phyloP scores from a whole-genome alignment of 2,888 invertebrate genomes.

The Helobdella robusta region DNA sequence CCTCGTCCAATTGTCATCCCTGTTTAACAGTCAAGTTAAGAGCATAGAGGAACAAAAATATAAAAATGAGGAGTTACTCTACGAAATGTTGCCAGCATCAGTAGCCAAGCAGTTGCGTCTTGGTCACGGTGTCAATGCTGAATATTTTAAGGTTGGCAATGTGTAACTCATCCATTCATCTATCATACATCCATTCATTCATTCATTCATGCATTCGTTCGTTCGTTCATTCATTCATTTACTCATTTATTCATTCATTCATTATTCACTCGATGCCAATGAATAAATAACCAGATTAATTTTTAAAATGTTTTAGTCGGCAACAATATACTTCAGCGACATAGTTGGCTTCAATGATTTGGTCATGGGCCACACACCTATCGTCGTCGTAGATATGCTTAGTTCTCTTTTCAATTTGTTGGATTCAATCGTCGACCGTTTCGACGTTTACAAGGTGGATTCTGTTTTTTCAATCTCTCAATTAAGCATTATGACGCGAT shows the following conservation, averaged over 20 bases:
- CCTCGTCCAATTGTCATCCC: slow-evolving; percentile 14
- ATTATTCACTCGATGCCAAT: background rate
- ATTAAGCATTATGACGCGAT: no score
- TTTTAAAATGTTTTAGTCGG: background rate
- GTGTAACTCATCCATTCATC: no score
- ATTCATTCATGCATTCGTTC: no score
- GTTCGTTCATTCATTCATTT: no score
- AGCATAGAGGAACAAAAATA: slow-evolving; percentile 5
- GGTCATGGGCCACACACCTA: slow-evolving; percentile 5
- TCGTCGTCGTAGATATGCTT: slow-evolving; percentile 21
- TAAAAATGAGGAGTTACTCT: slow-evolving; percentile 6
- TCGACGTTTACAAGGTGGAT: slow-evolving; percentile 29
- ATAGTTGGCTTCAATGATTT: slow-evolving; percentile 27
- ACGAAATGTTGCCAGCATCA: slow-evolving; percentile 18
- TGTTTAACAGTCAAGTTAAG: slow-evolving; percentile 13
- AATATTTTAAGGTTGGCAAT: slow-evolving; percentile 11
- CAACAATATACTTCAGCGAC: slow-evolving; percentile 27
- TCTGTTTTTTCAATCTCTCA: no score
- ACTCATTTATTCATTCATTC: no score
- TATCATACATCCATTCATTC: no score
- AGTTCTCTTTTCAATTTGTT: slow-evolving; percentile 25
- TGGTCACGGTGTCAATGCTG: slow-evolving; percentile 14
- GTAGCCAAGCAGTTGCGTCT: slow-evolving; percentile 18
- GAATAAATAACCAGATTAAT: background rate
- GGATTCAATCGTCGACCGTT: slow-evolving; percentile 20